Conservation (phyloP, 2,797 vertebrate species). For the Sparus aurata region DNA sequence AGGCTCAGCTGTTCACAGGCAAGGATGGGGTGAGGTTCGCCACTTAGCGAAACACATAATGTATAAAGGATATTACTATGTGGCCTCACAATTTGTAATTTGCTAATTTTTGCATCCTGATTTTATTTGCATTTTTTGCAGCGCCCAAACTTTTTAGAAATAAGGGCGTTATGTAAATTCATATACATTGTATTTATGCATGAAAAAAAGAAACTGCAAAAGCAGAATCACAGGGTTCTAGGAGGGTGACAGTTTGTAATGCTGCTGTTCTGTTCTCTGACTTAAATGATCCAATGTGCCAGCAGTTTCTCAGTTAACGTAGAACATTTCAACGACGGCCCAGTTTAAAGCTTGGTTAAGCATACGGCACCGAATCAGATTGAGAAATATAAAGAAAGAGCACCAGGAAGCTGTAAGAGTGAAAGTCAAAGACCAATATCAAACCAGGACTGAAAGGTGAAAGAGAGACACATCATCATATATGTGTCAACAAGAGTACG, state of each 20-base stretch:
- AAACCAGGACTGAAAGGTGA: constrained; percentile 25
- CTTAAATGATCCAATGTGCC: background rate
- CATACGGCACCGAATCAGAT: constrained; percentile 15
- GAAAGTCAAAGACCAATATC: constrained; percentile 10
- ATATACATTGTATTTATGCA: too few species aligned
- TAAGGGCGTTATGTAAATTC: too few species aligned
- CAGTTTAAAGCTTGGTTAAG: constrained; percentile 35
- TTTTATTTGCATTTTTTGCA: too few species aligned
- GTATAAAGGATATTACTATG: too few species aligned
- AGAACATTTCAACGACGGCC: constrained; percentile 26
- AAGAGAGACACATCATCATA: constrained; percentile 56
- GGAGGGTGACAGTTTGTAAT: background rate
- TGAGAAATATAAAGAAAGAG: constrained; percentile 14
- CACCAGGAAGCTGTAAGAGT: background rate
- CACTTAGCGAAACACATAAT: too few species aligned
- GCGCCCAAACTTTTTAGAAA: too few species aligned
- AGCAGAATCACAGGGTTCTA: background rate
- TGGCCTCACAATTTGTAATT: too few species aligned
- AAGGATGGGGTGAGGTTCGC: too few species aligned
- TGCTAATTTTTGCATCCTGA: too few species aligned
- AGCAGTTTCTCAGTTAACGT: background rate
- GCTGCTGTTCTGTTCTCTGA: background rate
- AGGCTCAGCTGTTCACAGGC: too few species aligned
- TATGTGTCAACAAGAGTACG: constrained; percentile 81
- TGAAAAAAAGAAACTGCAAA: background rate